Percentiles rank a stretch among this genome's conserved stretches.
Conservation (phyloP, 2,797 vertebrate genomes). For the Emydoidea blandingii region DNA sequence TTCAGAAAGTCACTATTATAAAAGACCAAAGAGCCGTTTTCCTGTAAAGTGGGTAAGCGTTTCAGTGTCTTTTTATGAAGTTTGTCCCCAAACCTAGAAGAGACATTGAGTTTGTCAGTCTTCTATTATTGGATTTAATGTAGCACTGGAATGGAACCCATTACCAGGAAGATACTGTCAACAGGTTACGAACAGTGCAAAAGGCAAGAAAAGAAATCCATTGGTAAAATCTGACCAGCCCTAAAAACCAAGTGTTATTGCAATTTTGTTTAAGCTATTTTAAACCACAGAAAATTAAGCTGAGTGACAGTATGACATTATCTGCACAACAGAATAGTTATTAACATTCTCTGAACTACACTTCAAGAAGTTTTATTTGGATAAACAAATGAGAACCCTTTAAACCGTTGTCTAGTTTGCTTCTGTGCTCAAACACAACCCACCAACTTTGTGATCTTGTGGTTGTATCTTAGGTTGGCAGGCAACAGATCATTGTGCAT, state of each 20-base stretch:
- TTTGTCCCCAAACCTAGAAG: conserved; percentile 64
- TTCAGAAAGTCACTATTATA: neutral
- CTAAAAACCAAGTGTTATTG: neutral
- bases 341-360: neutral
- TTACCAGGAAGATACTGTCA: conserved; percentile 47
- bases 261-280: neutral
- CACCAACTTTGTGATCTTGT: neutral
- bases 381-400: neutral
- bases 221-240: neutral
- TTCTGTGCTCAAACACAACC: neutral
- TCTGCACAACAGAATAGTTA: neutral
- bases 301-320: neutral
- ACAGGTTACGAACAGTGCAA: conserved; percentile 70
- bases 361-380: neutral
- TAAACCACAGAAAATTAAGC: neutral
- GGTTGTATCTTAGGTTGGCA: neutral
- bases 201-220: neutral
- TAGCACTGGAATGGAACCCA: conserved; percentile 79
- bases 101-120: conserved; percentile 43
- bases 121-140: conserved; percentile 65
- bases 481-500: neutral
- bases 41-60: neutral
- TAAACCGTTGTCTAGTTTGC: neutral
- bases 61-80: neutral
- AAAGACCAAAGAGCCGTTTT: neutral